Conservation (phyloP, 2,888 invertebrate genomes). For the Toxonevra muliebris region DNA sequence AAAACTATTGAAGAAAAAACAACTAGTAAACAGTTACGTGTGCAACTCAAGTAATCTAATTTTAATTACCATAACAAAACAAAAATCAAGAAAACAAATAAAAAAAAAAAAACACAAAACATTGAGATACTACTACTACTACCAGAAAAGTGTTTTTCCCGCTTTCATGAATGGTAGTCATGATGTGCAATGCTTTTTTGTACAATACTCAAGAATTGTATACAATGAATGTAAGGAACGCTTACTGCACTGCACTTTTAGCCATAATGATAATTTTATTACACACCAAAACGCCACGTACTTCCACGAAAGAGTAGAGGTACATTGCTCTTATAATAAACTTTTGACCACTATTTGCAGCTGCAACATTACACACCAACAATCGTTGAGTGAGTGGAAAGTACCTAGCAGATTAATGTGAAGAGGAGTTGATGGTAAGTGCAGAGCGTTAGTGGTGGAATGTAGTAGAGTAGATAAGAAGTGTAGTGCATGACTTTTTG, state of each 20-base stretch:
- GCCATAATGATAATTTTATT: slow-evolving; percentile 3
- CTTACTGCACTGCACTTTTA: background rate
- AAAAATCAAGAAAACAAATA: background rate
- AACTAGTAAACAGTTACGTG: background rate
- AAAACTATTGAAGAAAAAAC: background rate
- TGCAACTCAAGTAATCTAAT: slow-evolving; percentile 7
- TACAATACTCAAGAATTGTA: background rate
- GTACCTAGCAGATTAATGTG: too few relatives aligned
- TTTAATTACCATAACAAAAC: slow-evolving; percentile 9
- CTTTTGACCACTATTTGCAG: too few relatives aligned
- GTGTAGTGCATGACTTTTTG: too few relatives aligned
- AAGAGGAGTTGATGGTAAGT: too few relatives aligned
- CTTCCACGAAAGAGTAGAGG: background rate
- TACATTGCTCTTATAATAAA: too few relatives aligned
- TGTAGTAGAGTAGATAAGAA: too few relatives aligned
- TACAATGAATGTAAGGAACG: too few relatives aligned
- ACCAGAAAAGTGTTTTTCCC: too few relatives aligned
- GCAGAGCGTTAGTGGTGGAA: too few relatives aligned
- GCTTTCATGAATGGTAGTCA: slow-evolving; percentile 19
- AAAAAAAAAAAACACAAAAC: background rate
- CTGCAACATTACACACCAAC: too few relatives aligned
- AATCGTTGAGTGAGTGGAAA: too few relatives aligned
- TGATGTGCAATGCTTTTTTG: background rate
- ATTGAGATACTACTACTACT: background rate
- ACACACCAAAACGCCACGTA: background rate